Evolutionary conservation across 2,888 invertebrate genomes (phyloP).

Genomic region (Drosophila subsilvestris): DNA sequence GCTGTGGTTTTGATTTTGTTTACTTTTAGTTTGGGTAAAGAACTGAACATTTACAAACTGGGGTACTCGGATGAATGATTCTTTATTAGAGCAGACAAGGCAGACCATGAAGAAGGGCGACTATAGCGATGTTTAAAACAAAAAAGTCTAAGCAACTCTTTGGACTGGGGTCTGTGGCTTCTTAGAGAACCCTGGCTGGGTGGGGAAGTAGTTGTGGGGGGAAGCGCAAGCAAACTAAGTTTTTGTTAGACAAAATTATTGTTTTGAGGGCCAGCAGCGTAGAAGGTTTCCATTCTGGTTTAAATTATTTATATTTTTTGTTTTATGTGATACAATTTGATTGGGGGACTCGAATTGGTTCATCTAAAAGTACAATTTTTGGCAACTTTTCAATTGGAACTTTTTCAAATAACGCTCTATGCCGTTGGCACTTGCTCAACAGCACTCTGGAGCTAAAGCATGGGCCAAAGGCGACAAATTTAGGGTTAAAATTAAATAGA

Average conservation of each 20-base stretch:
- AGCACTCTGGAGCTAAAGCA: conserved; percentile 2
- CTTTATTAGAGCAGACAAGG: conserved; percentile 29
- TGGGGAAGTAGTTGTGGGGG: background rate
- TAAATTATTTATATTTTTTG: conserved; percentile 1
- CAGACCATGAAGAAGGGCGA: conserved; percentile 16
- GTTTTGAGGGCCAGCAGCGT: conserved; percentile 19
- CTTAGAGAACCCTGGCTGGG: conserved; percentile 17
- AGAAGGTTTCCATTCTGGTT: conserved; percentile 10
- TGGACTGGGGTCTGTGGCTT: conserved; percentile 7
- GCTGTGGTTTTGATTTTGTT: background rate
- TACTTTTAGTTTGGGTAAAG: conserved; percentile 11
- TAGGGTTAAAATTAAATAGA: conserved; percentile 12
- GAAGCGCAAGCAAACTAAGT: conserved; percentile 36
- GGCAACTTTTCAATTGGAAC: conserved; percentile 53
- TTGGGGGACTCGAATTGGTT: conserved; percentile 26
- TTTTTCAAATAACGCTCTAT: conserved; percentile 73
- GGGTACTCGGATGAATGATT: conserved; percentile 17
- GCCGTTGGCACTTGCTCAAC: conserved; percentile 23
- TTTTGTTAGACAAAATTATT: conserved; percentile 6
- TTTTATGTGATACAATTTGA: conserved; percentile 3
- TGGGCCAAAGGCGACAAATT: conserved; percentile 16
- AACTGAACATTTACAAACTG: conserved; percentile 10
- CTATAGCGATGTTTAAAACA: conserved; percentile 14
- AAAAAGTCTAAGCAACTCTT: conserved; percentile 26
- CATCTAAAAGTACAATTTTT: conserved; percentile 40